Base-by-base conservation (phyloP, 2,888 invertebrate genomes). In the Mythimna vitellina region DNA sequence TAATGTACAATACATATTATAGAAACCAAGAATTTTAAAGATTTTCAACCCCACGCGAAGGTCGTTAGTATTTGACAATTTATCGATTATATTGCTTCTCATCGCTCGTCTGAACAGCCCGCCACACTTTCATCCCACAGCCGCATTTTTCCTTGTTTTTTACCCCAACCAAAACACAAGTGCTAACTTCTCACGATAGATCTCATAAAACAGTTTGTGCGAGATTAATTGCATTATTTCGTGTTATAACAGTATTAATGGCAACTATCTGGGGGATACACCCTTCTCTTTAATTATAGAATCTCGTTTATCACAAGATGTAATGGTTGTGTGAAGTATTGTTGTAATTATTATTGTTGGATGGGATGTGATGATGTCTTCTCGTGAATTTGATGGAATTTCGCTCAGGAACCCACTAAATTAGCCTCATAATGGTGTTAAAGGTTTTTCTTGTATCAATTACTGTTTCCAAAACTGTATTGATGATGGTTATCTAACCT, bases 171-270 rank as follows among this genome's bases (percentile, higher is more conserved):
- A 74, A 85, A 78, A 88, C 79, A 88, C 95, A 96, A 95, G 92
- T 96, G 95, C 88, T 88, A 85, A 86, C 88, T 94, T 96, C 96
- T 92, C 96, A 96, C 95, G 94, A 89, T 85, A 73, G 83, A 85
- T 87, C 86, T 88, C 84, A 83, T 93, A 94, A 94, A 94, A 95
- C 93, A 91, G 92, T 93, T 92, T 90, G 85, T 85, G 90, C 89
- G 89, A 91, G 89, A 96, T 95, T 96, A 96, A 96, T 96, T 94
- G 93, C 93, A 92, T 93, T 95, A 95, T 96, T 89, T 89, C 96
- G 94, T 96, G 96, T 91, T 93, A 89, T 92, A 92, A 93, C 92
- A 91, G 93, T 93, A 94, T 94, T 94, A 95, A 93, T 93, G 90
- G 90, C 88, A 85, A 89, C 90, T 92, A 92, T 92, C 87, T 85